Evolutionary conservation across 2,888 invertebrate genomes (phyloP), one percentile per base, ranked within the genome.

Genomic region (Acleris literana): DNA sequence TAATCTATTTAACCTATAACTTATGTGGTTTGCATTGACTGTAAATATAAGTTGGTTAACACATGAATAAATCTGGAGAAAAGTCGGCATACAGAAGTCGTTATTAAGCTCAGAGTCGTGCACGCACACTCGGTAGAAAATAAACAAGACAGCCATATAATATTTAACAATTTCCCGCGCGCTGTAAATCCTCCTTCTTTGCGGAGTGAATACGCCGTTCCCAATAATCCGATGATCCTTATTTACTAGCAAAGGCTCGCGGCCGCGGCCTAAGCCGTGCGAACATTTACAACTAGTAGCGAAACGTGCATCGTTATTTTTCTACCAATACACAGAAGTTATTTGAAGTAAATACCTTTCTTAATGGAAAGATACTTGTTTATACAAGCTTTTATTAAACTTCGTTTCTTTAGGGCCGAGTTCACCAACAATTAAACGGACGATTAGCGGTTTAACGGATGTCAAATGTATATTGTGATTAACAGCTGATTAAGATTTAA

Each of bases 221-320:
- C 78, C 82, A 80, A 84, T 88, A 87, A 88, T 87, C 87, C 81
- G 55, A 70, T 86, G 84, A 90, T 84, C 86, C 85, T 86, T 90
- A 90, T 90, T 88, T 89, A 90, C 87, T 84, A 81, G 79, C 80
- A 70, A 73, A 72, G 74, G 75, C 77, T 76, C 70, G 73, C 74
- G 81, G 77, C 77, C 71, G 70, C 69, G 72, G 76, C 62, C 57
- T 75, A 75, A 75, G 70, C 71, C 71, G 60, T 64, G 67, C 58
- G 63, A 67, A 67, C 63, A 67, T 55, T 67, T 58, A 54, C 67
- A 58, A 67, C 63, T 59, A 70, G 29, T 48, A 58, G 57, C 52
- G 54, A 63, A 64, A 58, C 58, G 68, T 73, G 70, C 68, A 63
- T 57, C 22, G 57, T 39, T 53, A 44, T 57, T 62, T 61, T 46